Evolutionary conservation across 2,888 invertebrate genomes (phyloP), one percentile per base, ranked within the genome.

Genomic region (Lypha dubia): DNA sequence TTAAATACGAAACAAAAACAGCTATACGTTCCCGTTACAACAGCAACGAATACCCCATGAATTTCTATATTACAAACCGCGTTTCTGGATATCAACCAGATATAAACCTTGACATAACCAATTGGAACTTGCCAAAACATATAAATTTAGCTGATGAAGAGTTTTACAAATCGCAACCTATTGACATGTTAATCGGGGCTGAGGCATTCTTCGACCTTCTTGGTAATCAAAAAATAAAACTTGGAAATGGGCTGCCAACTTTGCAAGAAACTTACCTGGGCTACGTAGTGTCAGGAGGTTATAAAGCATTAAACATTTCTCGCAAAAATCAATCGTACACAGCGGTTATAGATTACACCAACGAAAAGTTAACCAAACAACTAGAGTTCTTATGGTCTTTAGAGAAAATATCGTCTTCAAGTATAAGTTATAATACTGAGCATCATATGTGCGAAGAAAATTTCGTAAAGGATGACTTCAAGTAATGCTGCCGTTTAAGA

Each of bases 1-100:
- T 8, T 56, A 56, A 32, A 56, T 56, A 56, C 56, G 56, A 70
- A 75, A 68, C 82, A 7, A 58, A 73, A 35, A 79, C 82, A 11
- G 70, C 70, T 13, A 79, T 82, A 6, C 46, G 65, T 22, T 85
- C 62, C 3, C 20, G 76, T 15, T 24, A 60, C 15, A 60, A 46
- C 60, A 41, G 17, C 4, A 5, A 28, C 20, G 60, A 79, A 62
- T 56, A 49, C 20, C 11, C 35, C 35, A 20, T 60, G 17, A 32
- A 38, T n/a, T 62, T 68, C 8, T 32, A 32, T 8, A 8, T 32
- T 4, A 32, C 32, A 6, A 32, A 32, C 8, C 32, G 32, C 13
- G 13, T 41, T 13, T 41, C 41, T 13, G 41, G 41, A 13, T 41
- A 32, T 8, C 32, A 32, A 32, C 32, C 32, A 6, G 32, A 32